Evolutionary conservation across 2,113 vertebrate species (phyloP), one percentile per base, ranked within the genome.

Genomic region (Zosterops lateralis): DNA sequence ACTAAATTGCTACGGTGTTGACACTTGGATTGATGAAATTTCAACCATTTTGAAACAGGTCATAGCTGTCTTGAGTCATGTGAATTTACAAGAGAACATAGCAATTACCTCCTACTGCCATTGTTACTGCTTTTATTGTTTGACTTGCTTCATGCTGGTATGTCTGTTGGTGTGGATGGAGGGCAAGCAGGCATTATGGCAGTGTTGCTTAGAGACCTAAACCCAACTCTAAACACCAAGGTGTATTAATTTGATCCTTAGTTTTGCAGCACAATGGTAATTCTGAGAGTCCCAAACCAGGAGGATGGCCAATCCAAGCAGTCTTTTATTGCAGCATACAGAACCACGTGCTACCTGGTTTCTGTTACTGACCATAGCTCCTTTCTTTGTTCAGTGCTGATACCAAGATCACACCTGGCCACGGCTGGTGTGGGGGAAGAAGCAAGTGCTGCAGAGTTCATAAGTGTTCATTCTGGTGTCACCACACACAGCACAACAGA

Each of bases 341-440:
- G 42, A 62, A 62, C 12, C 11, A 24, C 10, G 19, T 2, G 6
- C 29, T 48, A 8, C 24, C 18, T 5, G 3, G 6, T 31, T 64
- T 54, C 14, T 17, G 14, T 9, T 4, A 34, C 0, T 34, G 34
- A 28, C 34, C 1, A 1, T 1, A 10, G 14, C 0, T 22, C 25
- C 19, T 44, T 13, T 9, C 25, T 48, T 21, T 18, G 24, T 8
- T 25, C n/a, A n/a, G 26, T 3, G 3, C 26, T 20, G 42, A 25
- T 2, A 5, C 21, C 18, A 15, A 0, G 0, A 17, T 12, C 1
- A 5, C 15, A 42, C 13, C 31, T 16, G 19, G 25, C 16, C 40
- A n/a, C 0, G 0, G 68, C 1, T 18, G 19, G 20, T 6, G 19
- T 24, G 2, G 3, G 3, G 8, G 9, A 31, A 56, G 24, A 42